A percentile compares a stretch with the other conserved stretches of the same genome.
These are phyloP conservation scores for Anser cygnoides DNA, from an alignment of 2,113 vertebrate species.

Conservation along the genomic window DNA sequence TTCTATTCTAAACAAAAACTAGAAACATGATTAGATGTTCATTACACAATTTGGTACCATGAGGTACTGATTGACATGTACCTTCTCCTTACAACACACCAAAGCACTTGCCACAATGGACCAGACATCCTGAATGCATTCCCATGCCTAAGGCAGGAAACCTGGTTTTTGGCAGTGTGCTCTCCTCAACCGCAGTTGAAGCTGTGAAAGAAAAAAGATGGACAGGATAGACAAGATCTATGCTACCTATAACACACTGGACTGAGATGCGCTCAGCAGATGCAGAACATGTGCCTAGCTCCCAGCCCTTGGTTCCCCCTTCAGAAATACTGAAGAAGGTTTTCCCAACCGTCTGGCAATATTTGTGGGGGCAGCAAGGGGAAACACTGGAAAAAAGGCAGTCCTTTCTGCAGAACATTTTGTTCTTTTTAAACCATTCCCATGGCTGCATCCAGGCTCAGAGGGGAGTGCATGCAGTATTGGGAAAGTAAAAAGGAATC, in stretches of 20 bases:
- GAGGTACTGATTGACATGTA: background rate
- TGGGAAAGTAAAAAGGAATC: background rate
- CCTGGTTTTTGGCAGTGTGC: background rate
- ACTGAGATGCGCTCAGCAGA: background rate
- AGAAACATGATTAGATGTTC: background rate
- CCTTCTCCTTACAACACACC: background rate
- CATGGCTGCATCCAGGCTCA: background rate
- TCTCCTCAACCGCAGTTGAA: background rate
- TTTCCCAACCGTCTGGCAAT: rapidly evolving
- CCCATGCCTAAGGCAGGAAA: background rate
- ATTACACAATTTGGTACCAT: background rate
- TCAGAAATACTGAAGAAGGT: background rate
- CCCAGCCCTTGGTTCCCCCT: background rate
- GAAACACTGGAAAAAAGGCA: background rate
- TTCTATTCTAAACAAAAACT: background rate
- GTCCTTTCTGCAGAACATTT: background rate
- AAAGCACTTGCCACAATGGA: background rate
- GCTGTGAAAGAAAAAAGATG: background rate
- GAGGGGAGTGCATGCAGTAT: background rate
- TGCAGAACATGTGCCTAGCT: background rate
- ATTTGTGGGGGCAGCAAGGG: background rate
- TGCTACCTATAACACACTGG: background rate
- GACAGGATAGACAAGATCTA: background rate
- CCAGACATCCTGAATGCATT: background rate
- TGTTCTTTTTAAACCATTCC: slow-evolving; percentile 9